These are phyloP conservation scores for Mercenaria mercenaria DNA, from an alignment of 1,140 invertebrate genomes.

Conservation along the genomic window DNA sequence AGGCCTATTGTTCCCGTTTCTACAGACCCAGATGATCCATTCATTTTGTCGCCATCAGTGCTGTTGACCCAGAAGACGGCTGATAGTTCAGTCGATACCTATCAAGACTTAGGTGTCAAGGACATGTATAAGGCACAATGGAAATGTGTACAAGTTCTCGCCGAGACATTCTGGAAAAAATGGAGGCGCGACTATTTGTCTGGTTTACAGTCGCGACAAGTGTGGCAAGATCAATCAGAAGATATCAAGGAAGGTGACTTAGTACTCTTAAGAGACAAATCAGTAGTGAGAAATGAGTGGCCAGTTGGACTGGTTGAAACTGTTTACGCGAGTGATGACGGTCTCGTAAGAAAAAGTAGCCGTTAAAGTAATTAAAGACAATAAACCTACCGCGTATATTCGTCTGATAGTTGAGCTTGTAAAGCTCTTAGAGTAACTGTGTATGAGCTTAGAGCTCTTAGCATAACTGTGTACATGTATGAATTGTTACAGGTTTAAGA, in stretches of 20 bases:
- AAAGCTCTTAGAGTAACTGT: too few species aligned
- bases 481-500: too few species aligned
- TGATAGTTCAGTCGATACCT: neutral
- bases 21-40: conserved; percentile 38
- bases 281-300: neutral
- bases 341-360: neutral
- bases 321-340: neutral
- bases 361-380: neutral
- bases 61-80: conserved; percentile 54
- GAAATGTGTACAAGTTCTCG: conserved; percentile 51
- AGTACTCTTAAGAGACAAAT: conserved; percentile 1
- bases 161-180: conserved; percentile 47
- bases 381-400: too few species aligned
- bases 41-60: conserved; percentile 41
- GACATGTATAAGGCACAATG: conserved; percentile 47
- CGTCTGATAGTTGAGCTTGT: too few species aligned
- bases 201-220: conserved; percentile 7
- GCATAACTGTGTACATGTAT: too few species aligned
- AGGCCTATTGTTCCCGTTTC: conserved; percentile 66
- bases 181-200: neutral
- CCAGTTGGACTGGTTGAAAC: neutral
- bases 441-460: too few species aligned
- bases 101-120: neutral
- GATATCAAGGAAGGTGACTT: conserved; percentile 38
- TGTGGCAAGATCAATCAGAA: neutral